phyloP scores from a whole-genome alignment of 2,888 invertebrate genomes.

The Tanytarsus gracilentus region DNA sequence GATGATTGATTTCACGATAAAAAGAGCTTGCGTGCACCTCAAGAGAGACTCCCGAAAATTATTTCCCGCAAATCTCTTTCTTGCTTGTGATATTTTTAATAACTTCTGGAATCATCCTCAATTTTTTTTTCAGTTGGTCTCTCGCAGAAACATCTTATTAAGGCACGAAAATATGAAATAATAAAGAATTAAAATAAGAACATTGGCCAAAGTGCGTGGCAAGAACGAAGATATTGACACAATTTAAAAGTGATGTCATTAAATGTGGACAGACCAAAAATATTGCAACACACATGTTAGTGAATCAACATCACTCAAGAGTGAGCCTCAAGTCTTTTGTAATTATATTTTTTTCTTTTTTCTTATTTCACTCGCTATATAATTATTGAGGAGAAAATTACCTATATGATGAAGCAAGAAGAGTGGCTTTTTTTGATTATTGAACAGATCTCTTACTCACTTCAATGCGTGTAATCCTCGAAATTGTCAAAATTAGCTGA shows the following conservation, averaged over 20 bases:
- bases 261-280: background rate
- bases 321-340: slow-evolving; percentile 8
- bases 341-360: slow-evolving; percentile 17
- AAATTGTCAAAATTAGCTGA: no score
- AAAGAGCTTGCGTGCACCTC: no score
- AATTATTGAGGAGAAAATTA: slow-evolving; percentile 10
- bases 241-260: background rate
- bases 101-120: no score
- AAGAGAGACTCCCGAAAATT: no score
- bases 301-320: slow-evolving; percentile 5
- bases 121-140: no score
- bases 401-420: background rate
- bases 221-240: background rate
- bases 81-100: no score
- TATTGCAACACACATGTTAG: background rate
- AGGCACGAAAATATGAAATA: background rate
- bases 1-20: no score
- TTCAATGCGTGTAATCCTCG: no score
- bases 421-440: background rate
- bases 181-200: background rate
- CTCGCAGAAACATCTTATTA: no score
- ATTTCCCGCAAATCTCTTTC: no score
- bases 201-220: background rate
- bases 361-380: slow-evolving; percentile 1
- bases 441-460: no score